These are phyloP conservation scores for Hesperophylax magnus DNA, from an alignment of 1,140 invertebrate species.

Conservation along the genomic window DNA sequence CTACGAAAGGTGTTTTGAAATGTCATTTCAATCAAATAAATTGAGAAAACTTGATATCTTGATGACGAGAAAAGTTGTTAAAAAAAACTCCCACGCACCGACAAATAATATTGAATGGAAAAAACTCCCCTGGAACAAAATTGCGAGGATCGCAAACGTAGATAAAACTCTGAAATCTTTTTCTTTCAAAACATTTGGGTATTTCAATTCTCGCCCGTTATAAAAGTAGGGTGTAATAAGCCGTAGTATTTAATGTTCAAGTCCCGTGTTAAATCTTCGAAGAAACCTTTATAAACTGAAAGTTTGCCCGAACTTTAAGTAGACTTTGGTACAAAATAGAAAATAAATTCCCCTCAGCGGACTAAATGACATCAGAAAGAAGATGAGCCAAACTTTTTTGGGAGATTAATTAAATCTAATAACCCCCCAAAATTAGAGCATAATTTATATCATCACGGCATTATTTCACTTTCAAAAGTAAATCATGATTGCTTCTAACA, in stretches of 20 bases:
- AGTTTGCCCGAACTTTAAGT: background rate
- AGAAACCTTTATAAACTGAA: conserved; percentile 16
- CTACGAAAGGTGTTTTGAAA: too few species aligned
- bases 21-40: too few species aligned
- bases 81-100: too few species aligned
- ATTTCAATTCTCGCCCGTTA: background rate
- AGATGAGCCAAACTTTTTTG: conserved; percentile 2
- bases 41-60: too few species aligned
- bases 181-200: too few species aligned
- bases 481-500: too few species aligned
- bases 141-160: too few species aligned
- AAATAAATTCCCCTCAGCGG: conserved; percentile 16
- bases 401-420: too few species aligned
- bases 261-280: conserved; percentile 7
- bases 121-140: too few species aligned
- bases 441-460: background rate
- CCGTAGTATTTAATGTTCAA: conserved; percentile 2
- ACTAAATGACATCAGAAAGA: background rate
- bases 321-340: conserved; percentile 11
- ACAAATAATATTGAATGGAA: background rate
- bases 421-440: background rate
- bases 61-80: too few species aligned
- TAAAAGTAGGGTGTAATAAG: conserved; percentile 14
- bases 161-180: background rate
- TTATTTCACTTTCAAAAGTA: too few species aligned